Evolutionary conservation across 2,797 vertebrate species (phyloP), one percentile per base, ranked within the genome.

Genomic region (Poeciliopsis presidionis): DNA sequence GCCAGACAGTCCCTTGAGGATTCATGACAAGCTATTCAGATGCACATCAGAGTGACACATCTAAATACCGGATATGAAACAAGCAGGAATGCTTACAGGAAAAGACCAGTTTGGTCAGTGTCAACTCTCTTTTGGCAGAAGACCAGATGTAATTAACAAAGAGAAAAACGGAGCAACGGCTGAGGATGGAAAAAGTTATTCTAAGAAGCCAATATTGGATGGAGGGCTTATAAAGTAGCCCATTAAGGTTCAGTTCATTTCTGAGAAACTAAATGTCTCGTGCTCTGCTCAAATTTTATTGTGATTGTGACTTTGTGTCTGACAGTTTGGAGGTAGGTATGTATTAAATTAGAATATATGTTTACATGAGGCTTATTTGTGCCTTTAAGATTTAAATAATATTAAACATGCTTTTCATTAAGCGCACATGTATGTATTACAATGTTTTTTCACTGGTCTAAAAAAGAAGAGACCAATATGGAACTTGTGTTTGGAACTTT

Each of bases 41-140:
- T 53, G 77, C 76, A 82, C 86, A 73, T 79, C 70, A 22, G 0
- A 81, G 71, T 81, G 86, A 92, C 84, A 77, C 86, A 71, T 76
- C 13, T 73, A 69, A 43, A 69, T 69, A n/a, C 67, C 87, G 81
- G 81, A 79, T 87, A 75, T 81, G 51, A 86, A 84, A 65, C 82
- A 39, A 45, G 77, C 84, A 76, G 65, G 88, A 83, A 61, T 90
- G 88, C 94, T 95, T 91, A 93, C 33, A 86, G 92, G 90, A 92
- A 94, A 90, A 91, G 82, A 90, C 67, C 80, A 86, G 74, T 90
- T 91, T 87, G 77, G 33, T 88, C 45, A 69, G 70, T 81, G 88
- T 90, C 88, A 86, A 77, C 79, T 83, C 57, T 87, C 6, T 78
- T 77, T 43, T 89, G 90, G 89, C 85, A 49, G 72, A 81, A 39